These are phyloP conservation scores for Meloidogyne chitwoodi DNA, from an alignment of 1,140 invertebrate genomes.

Conservation along the genomic window DNA sequence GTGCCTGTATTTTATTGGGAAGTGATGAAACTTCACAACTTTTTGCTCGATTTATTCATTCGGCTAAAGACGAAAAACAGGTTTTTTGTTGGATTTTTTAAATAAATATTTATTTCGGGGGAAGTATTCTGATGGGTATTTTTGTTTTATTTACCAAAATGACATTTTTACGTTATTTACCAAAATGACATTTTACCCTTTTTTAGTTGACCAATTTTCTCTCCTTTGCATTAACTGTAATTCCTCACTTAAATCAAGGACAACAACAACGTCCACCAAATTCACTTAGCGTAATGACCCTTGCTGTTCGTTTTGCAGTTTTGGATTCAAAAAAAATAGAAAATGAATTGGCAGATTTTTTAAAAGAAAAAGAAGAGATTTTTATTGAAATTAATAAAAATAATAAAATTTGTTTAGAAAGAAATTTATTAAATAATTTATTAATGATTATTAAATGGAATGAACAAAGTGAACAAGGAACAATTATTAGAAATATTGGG, in stretches of 20 bases:
- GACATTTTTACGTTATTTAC: background rate
- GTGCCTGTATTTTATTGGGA: conserved; percentile 4
- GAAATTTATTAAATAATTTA: conserved; percentile 19
- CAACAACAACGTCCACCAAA: background rate
- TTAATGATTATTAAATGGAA: conserved; percentile 20
- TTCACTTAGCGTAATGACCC: background rate
- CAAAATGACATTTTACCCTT: background rate
- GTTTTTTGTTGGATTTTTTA: background rate
- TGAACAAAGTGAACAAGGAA: background rate
- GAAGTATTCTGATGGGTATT: too few species aligned
- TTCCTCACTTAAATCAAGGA: conserved; percentile 3
- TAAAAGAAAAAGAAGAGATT: background rate
- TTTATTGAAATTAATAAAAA: background rate
- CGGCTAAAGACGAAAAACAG: conserved; percentile 4
- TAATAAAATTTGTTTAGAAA: background rate
- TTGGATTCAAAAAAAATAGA: background rate
- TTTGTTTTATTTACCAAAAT: too few species aligned
- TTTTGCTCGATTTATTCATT: conserved; percentile 12
- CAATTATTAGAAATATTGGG: background rate
- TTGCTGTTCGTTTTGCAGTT: background rate
- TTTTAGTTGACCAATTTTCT: conserved; percentile 18
- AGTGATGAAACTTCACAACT: background rate
- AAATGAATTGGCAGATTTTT: background rate
- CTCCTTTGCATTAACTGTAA: background rate
- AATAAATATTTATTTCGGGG: too few species aligned